These are phyloP conservation scores for Sebastes matsubarae DNA, from an alignment of 2,797 vertebrate genomes.

Conservation along the genomic window DNA sequence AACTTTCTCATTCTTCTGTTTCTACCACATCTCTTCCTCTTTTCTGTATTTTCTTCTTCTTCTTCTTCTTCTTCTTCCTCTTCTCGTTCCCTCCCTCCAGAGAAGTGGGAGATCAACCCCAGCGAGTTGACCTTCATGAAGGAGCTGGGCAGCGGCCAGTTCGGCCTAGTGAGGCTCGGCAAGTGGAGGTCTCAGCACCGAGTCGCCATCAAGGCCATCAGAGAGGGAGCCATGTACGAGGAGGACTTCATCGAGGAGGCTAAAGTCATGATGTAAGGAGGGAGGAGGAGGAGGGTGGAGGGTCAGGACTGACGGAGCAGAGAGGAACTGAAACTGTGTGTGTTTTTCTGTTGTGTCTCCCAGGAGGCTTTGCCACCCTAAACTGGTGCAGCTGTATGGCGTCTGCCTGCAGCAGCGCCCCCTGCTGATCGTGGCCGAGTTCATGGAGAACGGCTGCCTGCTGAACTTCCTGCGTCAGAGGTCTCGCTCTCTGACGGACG, in stretches of 20 bases:
- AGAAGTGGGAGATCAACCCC: conserved; percentile 55
- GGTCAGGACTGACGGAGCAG: background rate
- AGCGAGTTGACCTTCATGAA: conserved; percentile 86
- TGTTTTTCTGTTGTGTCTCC: background rate
- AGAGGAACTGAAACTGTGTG: background rate
- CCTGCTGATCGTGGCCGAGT: conserved; percentile 88
- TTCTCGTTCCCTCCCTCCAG: background rate
- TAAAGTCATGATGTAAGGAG: conserved; percentile 94
- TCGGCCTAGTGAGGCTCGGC: conserved; percentile 87
- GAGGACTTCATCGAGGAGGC: conserved; percentile 98
- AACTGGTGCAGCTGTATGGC: conserved; percentile 90
- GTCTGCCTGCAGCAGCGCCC: conserved; percentile 83
- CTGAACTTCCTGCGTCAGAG: conserved; percentile 81
- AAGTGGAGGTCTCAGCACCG: conserved; percentile 84
- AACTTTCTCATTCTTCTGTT: background rate
- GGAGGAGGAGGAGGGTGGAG: background rate
- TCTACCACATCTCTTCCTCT: background rate
- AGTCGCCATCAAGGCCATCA: conserved; percentile 95
- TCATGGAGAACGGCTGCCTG: conserved; percentile 89
- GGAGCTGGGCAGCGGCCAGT: conserved; percentile 88
- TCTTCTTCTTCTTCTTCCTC: no score
- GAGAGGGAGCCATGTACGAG: conserved; percentile 92
- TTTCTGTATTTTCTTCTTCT: background rate
- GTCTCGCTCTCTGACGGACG: conserved; percentile 44
- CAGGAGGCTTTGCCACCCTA: conserved; percentile 88